Percentiles rank a stretch among this genome's conserved stretches.
Evolutionary conservation across 2,113 vertebrate species (phyloP).

Genomic region (Barnardius zonarius): DNA sequence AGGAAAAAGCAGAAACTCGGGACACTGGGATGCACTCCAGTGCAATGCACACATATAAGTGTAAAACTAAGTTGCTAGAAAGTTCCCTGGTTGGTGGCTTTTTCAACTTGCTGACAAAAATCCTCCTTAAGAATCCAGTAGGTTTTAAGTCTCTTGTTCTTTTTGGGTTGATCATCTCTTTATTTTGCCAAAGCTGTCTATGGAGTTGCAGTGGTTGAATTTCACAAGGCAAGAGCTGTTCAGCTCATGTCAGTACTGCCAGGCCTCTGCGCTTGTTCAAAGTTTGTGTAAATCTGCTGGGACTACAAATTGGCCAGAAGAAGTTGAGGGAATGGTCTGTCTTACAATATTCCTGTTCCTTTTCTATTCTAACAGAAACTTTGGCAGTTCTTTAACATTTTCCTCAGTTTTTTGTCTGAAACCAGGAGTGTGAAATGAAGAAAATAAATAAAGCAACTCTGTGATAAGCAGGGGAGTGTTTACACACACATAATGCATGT

Average conservation of each 20-base stretch:
- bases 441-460: not conserved
- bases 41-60: not conserved
- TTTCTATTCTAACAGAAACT: not conserved
- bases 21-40: not conserved
- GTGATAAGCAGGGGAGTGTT: not conserved
- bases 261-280: conserved; percentile 16
- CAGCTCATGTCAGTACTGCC: not conserved
- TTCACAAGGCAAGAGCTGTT: not conserved
- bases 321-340: not conserved
- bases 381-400: not conserved
- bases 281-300: conserved; percentile 4
- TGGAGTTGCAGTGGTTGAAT: not conserved
- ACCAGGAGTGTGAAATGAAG: not conserved
- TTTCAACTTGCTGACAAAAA: conserved; percentile 7
- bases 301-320: conserved; percentile 21
- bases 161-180: not conserved
- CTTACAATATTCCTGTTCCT: not conserved
- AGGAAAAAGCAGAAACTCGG: not conserved
- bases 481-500: not conserved
- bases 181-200: not conserved
- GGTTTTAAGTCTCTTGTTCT: not conserved
- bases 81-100: not conserved
- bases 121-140: not conserved
- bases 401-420: not conserved
- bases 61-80: not conserved